phyloP scores from a whole-genome alignment of 64 coral and sea anemone species.

The Montipora capricornis region DNA sequence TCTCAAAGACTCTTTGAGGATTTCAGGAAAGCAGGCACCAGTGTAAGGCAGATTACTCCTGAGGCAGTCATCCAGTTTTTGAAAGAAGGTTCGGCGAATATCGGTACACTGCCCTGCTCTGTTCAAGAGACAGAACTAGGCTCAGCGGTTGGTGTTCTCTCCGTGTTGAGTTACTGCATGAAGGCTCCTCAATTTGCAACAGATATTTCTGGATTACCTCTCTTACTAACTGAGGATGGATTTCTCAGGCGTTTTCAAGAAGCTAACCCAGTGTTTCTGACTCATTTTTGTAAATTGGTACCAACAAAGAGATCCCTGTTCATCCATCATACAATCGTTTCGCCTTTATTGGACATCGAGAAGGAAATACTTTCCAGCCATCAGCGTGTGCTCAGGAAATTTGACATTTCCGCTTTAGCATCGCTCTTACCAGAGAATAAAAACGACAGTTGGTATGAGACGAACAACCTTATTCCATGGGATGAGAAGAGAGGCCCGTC shows the following conservation, averaged over 20 bases:
- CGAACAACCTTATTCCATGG: conserved; percentile 63
- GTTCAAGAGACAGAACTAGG: conserved; percentile 63
- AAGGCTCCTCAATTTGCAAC: conserved; percentile 58
- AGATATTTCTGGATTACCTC: conserved; percentile 78
- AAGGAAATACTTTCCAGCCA: conserved; percentile 5
- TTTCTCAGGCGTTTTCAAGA: conserved; percentile 61
- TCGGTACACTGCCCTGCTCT: conserved; percentile 59
- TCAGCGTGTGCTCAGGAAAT: conserved; percentile 52
- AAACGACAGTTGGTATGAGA: conserved; percentile 37
- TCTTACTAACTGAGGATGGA: conserved; percentile 71
- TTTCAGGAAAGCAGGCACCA: conserved; percentile 46
- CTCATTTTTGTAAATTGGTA: conserved; percentile 67
- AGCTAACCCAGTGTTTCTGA: conserved; percentile 65
- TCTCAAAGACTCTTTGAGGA: conserved; percentile 45
- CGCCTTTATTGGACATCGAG: neutral
- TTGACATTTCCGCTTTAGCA: conserved; percentile 57
- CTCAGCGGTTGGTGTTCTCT: conserved; percentile 1
- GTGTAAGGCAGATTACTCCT: conserved; percentile 50
- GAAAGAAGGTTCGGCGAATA: neutral
- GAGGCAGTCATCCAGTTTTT: conserved; percentile 65
- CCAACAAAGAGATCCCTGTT: conserved; percentile 1
- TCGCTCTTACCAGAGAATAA: conserved; percentile 10
- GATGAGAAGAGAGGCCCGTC: conserved; percentile 21
- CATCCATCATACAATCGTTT: conserved; percentile 3
- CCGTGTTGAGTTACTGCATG: conserved; percentile 71